Evolutionary conservation across 2,888 invertebrate genomes (phyloP), one percentile per base, ranked within the genome.

Genomic region (Harpalus rubripes): DNA sequence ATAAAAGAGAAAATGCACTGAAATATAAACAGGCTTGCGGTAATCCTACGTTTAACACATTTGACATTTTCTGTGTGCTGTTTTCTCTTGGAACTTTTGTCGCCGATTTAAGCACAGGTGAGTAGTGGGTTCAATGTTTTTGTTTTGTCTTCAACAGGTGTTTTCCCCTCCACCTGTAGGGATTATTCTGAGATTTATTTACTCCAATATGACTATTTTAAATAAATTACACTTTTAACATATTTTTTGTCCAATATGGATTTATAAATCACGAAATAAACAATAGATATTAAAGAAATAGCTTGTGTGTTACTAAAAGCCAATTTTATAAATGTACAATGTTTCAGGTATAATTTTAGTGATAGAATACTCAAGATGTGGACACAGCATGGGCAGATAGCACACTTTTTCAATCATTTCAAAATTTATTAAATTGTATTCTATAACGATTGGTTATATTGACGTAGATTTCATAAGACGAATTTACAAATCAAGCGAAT

Each of bases 61-160:
- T 93, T 87, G 92, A 92, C 90, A 92, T 92, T 87, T 90, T 92
- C 86, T 92, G 93, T 90, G 92, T 93, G 86, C 92, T 93, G 89
- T 92, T 93, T 89, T 94, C 93, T 85, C 91, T 94, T 87, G 92
- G 93, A 86, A 92, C 93, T 82, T 93, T 93, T 89, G 90, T 93
- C 87, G 92, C 92, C 83, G 94, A 93, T 90, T 90, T 93, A 86
- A 92, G 92, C 84, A 93, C 94, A 91, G 94, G 94, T 94, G 89
- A 88, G 90, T 89, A 87, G 86, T 85, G 81, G 84, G 44, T 52
- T 83, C 76, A 59, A 82, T 44, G 81, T 84, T 81, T 82, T 85
- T 85, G 85, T 72, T 85, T 85, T 85, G 41, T 68, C 63, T 80
- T 85, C 59, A 65, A 84, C 81, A 86, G 61, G 82, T 86, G 84